Conservation (phyloP, 2,888 invertebrate species). For the Thyatira batis region DNA sequence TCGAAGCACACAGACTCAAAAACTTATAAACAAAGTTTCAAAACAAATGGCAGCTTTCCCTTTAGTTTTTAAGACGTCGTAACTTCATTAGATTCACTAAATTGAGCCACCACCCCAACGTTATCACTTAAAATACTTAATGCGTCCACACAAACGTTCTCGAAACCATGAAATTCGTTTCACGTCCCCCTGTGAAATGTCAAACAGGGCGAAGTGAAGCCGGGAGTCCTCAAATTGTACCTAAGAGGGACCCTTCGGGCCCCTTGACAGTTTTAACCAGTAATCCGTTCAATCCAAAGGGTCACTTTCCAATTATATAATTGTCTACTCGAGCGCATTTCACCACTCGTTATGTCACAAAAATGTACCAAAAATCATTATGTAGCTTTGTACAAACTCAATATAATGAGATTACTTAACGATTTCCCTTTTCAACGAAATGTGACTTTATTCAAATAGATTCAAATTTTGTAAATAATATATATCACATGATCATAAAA, state of each 20-base stretch:
- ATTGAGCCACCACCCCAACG: conserved; percentile 27
- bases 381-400: too few relatives aligned
- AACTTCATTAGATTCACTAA: conserved; percentile 30
- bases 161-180: conserved; percentile 62
- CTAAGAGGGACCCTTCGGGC: conserved; percentile 44
- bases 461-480: not conserved
- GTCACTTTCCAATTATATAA: conserved; percentile 58
- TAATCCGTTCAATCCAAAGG: conserved; percentile 71
- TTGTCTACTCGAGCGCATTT: conserved; percentile 55
- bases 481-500: not conserved
- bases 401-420: not conserved
- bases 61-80: not conserved
- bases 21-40: not conserved
- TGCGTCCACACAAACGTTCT: conserved; percentile 47
- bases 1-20: not conserved
- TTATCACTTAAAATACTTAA: conserved; percentile 52
- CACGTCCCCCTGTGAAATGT: conserved; percentile 60
- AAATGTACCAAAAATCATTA: conserved; percentile 18
- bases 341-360: conserved; percentile 43
- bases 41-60: not conserved
- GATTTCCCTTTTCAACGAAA: too few relatives aligned
- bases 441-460: too few relatives aligned
- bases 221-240: conserved; percentile 27
- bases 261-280: conserved; percentile 70
- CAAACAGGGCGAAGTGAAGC: conserved; percentile 35